Conservation (phyloP, 2,113 vertebrate species). For the Irena cyanogastra region DNA sequence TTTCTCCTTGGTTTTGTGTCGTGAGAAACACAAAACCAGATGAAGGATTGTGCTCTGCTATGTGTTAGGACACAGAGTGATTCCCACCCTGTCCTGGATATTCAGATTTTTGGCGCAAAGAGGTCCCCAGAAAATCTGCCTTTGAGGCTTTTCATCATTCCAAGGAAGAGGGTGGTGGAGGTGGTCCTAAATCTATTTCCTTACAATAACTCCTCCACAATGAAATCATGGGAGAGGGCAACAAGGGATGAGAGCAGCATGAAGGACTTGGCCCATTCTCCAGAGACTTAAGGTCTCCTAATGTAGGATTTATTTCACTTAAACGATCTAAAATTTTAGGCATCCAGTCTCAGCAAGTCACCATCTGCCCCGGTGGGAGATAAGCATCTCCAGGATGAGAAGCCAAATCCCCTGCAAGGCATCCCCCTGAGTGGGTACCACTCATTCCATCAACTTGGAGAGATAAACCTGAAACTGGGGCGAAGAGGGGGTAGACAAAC, state of each 20-base stretch:
- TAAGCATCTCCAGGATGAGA: neutral
- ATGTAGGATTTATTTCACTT: neutral
- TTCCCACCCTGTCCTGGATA: neutral
- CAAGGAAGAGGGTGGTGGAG: neutral
- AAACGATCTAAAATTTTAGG: neutral
- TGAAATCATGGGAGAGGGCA: rapidly evolving
- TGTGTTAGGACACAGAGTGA: neutral
- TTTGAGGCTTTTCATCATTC: neutral
- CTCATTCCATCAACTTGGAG: neutral
- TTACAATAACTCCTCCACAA: neutral
- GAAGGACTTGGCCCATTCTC: neutral
- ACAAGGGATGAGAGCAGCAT: neutral
- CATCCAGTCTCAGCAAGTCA: neutral
- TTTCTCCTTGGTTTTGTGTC: neutral
- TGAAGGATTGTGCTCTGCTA: neutral
- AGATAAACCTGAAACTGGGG: neutral
- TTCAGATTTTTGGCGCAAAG: neutral
- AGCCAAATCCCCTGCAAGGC: neutral
- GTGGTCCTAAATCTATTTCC: neutral
- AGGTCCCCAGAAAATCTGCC: neutral
- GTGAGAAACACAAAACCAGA: neutral
- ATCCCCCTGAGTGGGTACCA: neutral
- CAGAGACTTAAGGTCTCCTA: neutral
- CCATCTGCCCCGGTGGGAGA: neutral
- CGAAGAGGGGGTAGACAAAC: rapidly evolving